Base-by-base conservation (phyloP, 2,888 invertebrate genomes). In the Xestia c-nigrum region DNA sequence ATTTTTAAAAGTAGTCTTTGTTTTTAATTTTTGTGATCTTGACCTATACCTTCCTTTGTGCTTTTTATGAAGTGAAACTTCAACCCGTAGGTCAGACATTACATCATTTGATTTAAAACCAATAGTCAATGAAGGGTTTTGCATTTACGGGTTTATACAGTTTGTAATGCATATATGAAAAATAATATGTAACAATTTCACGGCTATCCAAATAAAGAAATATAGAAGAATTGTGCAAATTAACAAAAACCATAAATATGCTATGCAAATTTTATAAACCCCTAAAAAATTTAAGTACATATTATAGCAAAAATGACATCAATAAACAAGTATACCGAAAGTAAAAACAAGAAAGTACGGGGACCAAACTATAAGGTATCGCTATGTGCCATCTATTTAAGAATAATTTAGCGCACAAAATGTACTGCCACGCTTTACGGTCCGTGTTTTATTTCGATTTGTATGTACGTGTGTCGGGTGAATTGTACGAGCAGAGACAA, bases 311-410 rank as follows among this genome's bases (percentile, higher is more conserved):
- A 67, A 70, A 43, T 12, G 7, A 72, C 68, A 72, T 64, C 65
- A 46, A n/a, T 50, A 71, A 19, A 55, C 50, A 72, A n/a, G 67
- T 81, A 84, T 84, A 81, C 78, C 74, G 80, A 84, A 24, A 85
- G 82, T 81, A 81, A 88, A 73, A 88, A 78, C 89, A 88, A 93
- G 90, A 93, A 92, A 92, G 91, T 91, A 90, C 91, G 93, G 95
- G 92, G 95, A 95, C 94, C 95, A 94, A 95, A 92, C 90, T 90
- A 74, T 85, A 84, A 83, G 79, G 59, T 89, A 90, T 92, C 90
- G 91, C 89, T 90, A 92, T 90, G 94, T 94, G 94, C 94, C 94
- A 94, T 94, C 91, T 93, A 91, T 90, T 88, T 93, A 91, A 90
- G 88, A 85, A 83, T 88, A 79, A 85, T 88, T 87, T 83, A 83